Evolutionary conservation across 64 coral and sea anemone species (phyloP).

Genomic region (Actinia equina): DNA sequence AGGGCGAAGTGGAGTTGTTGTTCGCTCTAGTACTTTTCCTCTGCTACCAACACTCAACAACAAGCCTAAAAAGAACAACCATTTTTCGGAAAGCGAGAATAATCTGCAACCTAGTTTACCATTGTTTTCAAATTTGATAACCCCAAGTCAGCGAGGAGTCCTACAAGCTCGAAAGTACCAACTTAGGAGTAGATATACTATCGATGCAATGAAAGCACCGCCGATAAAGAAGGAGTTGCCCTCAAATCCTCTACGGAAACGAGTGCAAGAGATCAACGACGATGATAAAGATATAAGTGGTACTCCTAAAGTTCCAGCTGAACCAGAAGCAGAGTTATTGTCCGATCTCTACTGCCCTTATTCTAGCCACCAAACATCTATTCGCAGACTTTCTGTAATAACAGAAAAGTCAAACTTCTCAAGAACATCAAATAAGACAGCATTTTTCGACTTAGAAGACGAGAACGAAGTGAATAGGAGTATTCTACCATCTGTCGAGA

Average conservation of each 20-base stretch:
- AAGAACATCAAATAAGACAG: background rate
- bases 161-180: background rate
- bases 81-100: background rate
- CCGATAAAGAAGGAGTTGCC: background rate
- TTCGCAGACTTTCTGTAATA: conserved; percentile 8
- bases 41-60: background rate
- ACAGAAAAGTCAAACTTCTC: conserved; percentile 15
- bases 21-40: conserved; percentile 4
- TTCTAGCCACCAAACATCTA: background rate
- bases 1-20: background rate
- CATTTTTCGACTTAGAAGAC: background rate
- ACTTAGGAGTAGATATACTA: background rate
- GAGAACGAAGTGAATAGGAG: background rate
- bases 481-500: background rate
- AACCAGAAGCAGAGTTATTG: background rate
- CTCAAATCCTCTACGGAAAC: background rate
- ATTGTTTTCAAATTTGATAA: background rate
- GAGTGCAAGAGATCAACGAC: background rate
- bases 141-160: background rate
- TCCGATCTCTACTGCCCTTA: background rate
- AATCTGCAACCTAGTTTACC: background rate
- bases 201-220: background rate
- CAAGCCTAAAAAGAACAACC: background rate
- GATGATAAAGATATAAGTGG: background rate
- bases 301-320: background rate